Conservation (phyloP, 2,797 vertebrate genomes). For the Arrhamphus sclerolepis region DNA sequence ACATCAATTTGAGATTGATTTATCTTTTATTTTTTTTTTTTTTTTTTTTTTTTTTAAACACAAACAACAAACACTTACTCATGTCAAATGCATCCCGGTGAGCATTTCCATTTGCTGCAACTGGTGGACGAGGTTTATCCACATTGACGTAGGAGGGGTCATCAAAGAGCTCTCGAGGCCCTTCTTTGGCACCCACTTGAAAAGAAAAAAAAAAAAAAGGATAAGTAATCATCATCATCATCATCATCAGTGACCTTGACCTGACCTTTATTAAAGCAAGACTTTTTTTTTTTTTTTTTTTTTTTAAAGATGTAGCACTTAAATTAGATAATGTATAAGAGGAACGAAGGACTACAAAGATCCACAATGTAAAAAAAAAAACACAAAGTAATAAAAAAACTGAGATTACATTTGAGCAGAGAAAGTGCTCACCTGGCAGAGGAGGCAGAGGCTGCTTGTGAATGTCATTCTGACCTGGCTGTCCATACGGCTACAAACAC, state of each 20-base stretch:
- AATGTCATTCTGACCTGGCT: conserved; percentile 82
- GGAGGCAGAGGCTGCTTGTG: conserved; percentile 85
- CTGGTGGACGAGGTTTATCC: conserved; percentile 86
- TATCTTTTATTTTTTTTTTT: no score
- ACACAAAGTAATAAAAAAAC: not conserved
- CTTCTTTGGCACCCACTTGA: conserved; percentile 82
- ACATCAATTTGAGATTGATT: conserved; percentile 2
- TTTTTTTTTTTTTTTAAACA: no score
- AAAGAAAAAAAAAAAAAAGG: not conserved
- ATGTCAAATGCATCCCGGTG: conserved; percentile 96
- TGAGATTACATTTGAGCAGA: not conserved
- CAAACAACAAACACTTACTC: conserved; percentile 83
- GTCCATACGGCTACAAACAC: conserved; percentile 81
- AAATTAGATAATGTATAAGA: not conserved
- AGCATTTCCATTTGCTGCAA: conserved; percentile 83
- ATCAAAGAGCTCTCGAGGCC: conserved; percentile 86
- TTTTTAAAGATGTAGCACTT: not conserved
- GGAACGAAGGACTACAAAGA: not conserved
- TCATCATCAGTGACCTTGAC: conserved; percentile 6
- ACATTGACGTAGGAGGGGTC: conserved; percentile 97
- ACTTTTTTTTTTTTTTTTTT: no score
- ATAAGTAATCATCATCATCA: no score
- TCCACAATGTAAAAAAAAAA: not conserved
- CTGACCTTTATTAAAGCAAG: no score
- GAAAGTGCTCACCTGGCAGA: conserved; percentile 77